Evolutionary conservation across 1,140 invertebrate species (phyloP).

Genomic region (Scaptodrosophila lebanonensis): DNA sequence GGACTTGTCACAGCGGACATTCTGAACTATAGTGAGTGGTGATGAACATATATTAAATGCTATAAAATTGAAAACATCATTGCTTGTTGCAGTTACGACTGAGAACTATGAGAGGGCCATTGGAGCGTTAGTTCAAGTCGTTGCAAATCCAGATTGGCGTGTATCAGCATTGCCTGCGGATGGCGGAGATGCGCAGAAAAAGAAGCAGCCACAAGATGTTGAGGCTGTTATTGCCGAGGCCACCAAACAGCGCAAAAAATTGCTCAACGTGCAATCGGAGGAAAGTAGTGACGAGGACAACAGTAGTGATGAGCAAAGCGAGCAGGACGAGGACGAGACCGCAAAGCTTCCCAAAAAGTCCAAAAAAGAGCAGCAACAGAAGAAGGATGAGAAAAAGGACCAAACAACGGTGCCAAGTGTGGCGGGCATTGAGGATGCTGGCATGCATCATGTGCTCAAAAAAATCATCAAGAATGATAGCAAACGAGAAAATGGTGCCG

Average conservation of each 20-base stretch:
- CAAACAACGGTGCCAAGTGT: constrained; percentile 8
- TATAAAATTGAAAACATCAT: neutral
- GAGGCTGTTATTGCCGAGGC: constrained; percentile 57
- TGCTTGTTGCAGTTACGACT: constrained; percentile 43
- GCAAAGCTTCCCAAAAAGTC: constrained; percentile 24
- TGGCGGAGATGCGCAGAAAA: constrained; percentile 33
- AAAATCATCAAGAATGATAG: constrained; percentile 86
- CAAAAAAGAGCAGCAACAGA: constrained; percentile 22
- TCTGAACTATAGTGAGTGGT: constrained; percentile 80
- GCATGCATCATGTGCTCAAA: constrained; percentile 88
- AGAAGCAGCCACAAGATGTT: constrained; percentile 49
- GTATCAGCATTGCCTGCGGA: constrained; percentile 46
- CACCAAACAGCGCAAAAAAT: constrained; percentile 44
- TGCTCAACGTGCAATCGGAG: neutral
- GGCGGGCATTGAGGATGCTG: constrained; percentile 85
- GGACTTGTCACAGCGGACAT: constrained; percentile 85
- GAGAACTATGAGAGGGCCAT: constrained; percentile 75
- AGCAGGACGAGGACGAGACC: constrained; percentile 43
- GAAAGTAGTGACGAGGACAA: constrained; percentile 31
- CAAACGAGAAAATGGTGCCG: constrained; percentile 63
- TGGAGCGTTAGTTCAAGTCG: constrained; percentile 77
- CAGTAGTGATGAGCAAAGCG: constrained; percentile 4
- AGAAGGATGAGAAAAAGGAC: constrained; percentile 3
- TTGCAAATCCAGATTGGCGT: constrained; percentile 77
- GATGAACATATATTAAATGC: neutral